Evolutionary conservation across 2,113 vertebrate species (phyloP), one percentile per base, ranked within the genome.

Genomic region (Channa maculata): DNA sequence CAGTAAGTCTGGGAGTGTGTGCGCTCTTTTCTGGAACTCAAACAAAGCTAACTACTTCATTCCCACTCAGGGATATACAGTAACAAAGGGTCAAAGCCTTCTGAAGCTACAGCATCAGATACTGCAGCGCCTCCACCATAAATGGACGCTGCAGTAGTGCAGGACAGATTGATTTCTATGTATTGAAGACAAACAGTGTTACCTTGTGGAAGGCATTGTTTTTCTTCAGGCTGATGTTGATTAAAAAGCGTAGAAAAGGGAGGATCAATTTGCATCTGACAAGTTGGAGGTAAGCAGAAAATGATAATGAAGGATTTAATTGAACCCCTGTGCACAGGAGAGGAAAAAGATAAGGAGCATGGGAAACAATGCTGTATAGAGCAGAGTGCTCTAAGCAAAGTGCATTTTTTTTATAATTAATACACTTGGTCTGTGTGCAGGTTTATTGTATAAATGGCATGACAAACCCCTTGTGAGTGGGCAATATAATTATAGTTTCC

Each of bases 181-280:
- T 67, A 77, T 81, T 3, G 77, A 88, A 90, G 74, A 83, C 73
- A 77, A 82, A 82, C 73, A 39, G 64, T 13, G 81, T 75, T 83
- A 75, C 73, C 75, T 87, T 75, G 77, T 78, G 55, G 85, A 84
- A 90, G 62, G 38, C 75, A 61, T 86, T 88, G 82, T 85, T 85
- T 91, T 79, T 75, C 69, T 78, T 54, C 51, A 4, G 53, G 75
- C 77, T 80, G 75, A 83, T 71, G 84, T 76, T 91, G 80, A 90
- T 88, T 88, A 88, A 85, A 89, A 91, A 67, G 77, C 65, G 80
- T 33, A 52, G 65, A 76, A 86, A 81, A 60, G 67, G 52, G 33
- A 50, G 38, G 78, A 90, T 82, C 83, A 85, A 89, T 91, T 89
- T 90, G 83, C 80, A 85, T 86, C 83, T 80, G 80, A 80, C 86